Evolutionary conservation across 1,140 invertebrate genomes (phyloP).

Genomic region (Babylonia areolata): DNA sequence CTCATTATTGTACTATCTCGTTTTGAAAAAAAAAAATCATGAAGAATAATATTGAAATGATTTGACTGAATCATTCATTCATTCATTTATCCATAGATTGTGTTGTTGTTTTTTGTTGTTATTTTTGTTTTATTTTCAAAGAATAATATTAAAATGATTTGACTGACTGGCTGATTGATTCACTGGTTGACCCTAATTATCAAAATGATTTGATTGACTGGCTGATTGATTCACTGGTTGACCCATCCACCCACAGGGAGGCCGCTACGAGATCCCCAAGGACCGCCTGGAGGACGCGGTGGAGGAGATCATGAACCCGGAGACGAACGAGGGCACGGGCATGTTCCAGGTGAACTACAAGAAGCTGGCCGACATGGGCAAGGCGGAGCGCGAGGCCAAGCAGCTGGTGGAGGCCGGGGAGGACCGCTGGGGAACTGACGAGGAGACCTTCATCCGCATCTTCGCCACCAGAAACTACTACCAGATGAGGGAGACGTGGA

Average conservation of each 20-base stretch:
- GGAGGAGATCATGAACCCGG: conserved; percentile 60
- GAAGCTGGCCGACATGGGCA: conserved; percentile 56
- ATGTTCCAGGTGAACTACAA: conserved; percentile 67
- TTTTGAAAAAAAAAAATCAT: too few relatives aligned
- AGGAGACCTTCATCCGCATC: conserved; percentile 71
- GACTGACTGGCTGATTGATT: too few relatives aligned
- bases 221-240: too few relatives aligned
- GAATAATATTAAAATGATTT: too few relatives aligned
- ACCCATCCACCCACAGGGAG: conserved; percentile 52
- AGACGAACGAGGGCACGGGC: conserved; percentile 54
- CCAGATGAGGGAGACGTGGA: conserved; percentile 67
- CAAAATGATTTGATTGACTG: too few relatives aligned
- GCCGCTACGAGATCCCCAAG: conserved; percentile 55
- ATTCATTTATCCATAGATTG: too few relatives aligned
- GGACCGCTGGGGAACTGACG: conserved; percentile 78
- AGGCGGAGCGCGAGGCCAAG: conserved; percentile 62
- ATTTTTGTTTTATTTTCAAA: too few relatives aligned
- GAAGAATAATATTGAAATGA: too few relatives aligned
- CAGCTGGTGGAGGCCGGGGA: conserved; percentile 74
- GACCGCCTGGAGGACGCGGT: conserved; percentile 58
- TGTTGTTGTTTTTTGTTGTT: too few relatives aligned
- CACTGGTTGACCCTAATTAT: too few relatives aligned
- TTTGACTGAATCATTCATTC: too few relatives aligned
- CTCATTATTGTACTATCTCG: too few relatives aligned
- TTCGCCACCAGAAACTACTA: conserved; percentile 68